These are phyloP conservation scores for Delichon dasypus DNA, from an alignment of 2,797 vertebrate genomes.

Conservation along the genomic window DNA sequence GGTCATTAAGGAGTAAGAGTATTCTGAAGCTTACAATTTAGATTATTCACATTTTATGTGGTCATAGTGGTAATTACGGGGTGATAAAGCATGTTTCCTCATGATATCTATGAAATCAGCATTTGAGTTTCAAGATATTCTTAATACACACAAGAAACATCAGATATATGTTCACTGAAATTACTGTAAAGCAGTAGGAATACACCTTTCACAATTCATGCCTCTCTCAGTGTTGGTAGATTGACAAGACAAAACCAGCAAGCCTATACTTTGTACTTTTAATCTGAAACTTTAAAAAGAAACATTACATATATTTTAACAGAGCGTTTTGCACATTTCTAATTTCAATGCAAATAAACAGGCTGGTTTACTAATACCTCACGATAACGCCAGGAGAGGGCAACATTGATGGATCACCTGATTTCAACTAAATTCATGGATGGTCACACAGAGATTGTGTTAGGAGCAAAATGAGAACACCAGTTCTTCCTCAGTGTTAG, in stretches of 20 bases:
- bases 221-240: background rate
- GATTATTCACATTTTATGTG: background rate
- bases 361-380: background rate
- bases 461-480: background rate
- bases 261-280: background rate
- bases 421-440: background rate
- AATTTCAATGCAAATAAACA: background rate
- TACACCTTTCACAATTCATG: background rate
- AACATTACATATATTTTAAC: background rate
- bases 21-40: background rate
- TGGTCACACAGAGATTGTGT: background rate
- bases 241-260: background rate
- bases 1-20: background rate
- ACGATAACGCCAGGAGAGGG: background rate
- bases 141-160: background rate
- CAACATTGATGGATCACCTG: background rate
- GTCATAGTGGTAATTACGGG: background rate
- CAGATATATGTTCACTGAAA: background rate
- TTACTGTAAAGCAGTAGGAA: background rate
- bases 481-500: background rate
- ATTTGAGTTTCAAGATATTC: background rate
- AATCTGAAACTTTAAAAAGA: background rate
- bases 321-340: background rate
- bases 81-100: background rate
- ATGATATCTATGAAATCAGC: background rate